Percentiles rank a stretch among this genome's conserved stretches.
Evolutionary conservation across 2,888 invertebrate species (phyloP).

Genomic region (Onchidella celtica): DNA sequence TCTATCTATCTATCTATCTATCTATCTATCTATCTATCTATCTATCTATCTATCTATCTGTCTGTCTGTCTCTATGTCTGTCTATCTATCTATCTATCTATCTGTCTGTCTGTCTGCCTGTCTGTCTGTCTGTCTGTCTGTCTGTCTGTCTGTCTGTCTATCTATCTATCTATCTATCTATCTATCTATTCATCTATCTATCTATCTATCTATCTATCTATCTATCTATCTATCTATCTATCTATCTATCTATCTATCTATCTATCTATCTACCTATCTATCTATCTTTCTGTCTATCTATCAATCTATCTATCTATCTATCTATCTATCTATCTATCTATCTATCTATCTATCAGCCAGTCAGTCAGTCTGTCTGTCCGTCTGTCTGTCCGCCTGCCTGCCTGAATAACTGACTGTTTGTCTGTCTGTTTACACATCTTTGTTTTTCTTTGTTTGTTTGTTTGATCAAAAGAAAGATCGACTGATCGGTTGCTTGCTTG

Average conservation of each 20-base stretch:
- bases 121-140: neutral
- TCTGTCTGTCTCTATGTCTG: neutral
- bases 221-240: neutral
- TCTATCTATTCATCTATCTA: neutral
- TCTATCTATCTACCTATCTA: neutral
- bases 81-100: neutral
- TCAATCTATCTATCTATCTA: neutral
- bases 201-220: neutral
- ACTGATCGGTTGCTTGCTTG: too few species aligned
- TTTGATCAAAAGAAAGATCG: too few species aligned
- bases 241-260: too few species aligned
- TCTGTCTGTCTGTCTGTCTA: neutral
- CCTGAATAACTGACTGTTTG: too few species aligned
- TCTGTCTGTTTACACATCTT: too few species aligned
- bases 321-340: neutral
- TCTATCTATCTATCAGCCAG: neutral
- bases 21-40: too few species aligned
- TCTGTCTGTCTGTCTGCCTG: neutral
- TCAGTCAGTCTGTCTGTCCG: too few species aligned
- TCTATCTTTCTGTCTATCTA: neutral
- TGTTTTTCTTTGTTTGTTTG: too few species aligned
- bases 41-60: too few species aligned
- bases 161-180: neutral
- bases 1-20: too few species aligned
- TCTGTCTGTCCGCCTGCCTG: too few species aligned